A percentile compares a stretch with the other conserved stretches of the same genome.
Evolutionary conservation across 2,797 vertebrate genomes (phyloP).

Genomic region (Melanotaenia nigrans): DNA sequence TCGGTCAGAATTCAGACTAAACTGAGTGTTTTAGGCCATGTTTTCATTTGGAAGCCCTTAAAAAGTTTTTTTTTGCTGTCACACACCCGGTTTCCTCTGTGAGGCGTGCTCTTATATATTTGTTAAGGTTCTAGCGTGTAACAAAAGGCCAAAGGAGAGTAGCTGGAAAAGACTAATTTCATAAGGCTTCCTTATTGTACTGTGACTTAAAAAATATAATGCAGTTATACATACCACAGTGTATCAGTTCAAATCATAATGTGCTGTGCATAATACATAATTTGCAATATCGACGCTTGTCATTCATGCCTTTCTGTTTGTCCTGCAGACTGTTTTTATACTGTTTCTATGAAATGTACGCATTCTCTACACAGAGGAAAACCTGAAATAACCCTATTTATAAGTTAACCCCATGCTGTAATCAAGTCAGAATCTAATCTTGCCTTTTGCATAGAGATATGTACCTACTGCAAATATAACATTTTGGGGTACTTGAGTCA

Average conservation of each 20-base stretch:
- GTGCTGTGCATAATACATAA: conserved; percentile 70
- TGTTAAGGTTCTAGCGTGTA: conserved; percentile 60
- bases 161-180: conserved; percentile 73
- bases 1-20: conserved; percentile 31
- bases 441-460: conserved; percentile 85
- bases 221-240: conserved; percentile 75
- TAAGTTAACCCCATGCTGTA: conserved; percentile 85
- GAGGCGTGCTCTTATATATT: conserved; percentile 57
- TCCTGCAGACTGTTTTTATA: conserved; percentile 85
- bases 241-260: conserved; percentile 69
- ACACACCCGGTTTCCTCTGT: conserved; percentile 67
- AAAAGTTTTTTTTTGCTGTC: conserved; percentile 50
- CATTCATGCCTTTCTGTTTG: conserved; percentile 85
- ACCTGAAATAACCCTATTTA: conserved; percentile 84
- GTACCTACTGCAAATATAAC: conserved; percentile 85
- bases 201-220: conserved; percentile 71
- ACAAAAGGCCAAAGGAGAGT: conserved; percentile 82
- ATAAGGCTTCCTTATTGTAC: conserved; percentile 76
- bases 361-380: conserved; percentile 81
- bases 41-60: conserved; percentile 56
- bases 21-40: conserved; percentile 49
- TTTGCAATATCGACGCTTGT: conserved; percentile 72
- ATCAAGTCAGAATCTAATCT: conserved; percentile 84
- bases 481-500: conserved; percentile 90
- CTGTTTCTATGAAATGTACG: conserved; percentile 89